These are phyloP conservation scores for Pycnomerus fuliginosus DNA, from an alignment of 2,888 invertebrate genomes.

Conservation along the genomic window DNA sequence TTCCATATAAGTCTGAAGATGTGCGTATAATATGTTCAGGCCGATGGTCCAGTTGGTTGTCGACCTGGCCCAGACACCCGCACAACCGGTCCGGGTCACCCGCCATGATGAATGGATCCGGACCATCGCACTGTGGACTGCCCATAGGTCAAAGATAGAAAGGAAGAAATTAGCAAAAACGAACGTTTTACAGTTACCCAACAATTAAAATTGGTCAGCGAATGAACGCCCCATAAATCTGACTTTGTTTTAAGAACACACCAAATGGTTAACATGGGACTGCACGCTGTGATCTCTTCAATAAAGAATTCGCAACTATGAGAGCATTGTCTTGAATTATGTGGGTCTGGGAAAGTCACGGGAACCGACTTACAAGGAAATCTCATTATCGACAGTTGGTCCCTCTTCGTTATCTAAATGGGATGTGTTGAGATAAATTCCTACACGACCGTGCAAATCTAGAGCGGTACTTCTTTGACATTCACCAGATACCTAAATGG, in stretches of 20 bases:
- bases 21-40: no score
- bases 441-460: slow-evolving; percentile 4
- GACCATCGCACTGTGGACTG: no score
- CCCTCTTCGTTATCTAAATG: slow-evolving; percentile 5
- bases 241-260: no score
- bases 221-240: no score
- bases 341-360: slow-evolving; percentile 33
- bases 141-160: no score
- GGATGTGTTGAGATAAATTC: slow-evolving; percentile 2
- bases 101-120: slow-evolving; percentile 9
- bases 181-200: no score
- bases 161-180: no score
- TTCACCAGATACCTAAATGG: no score
- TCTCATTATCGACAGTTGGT: slow-evolving; percentile 29
- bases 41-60: slow-evolving; percentile 23
- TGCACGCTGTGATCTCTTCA: slow-evolving; percentile 12
- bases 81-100: slow-evolving; percentile 37
- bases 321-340: slow-evolving; percentile 33
- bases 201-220: no score
- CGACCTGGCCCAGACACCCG: slow-evolving; percentile 37
- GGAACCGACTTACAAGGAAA: slow-evolving; percentile 36
- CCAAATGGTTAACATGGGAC: no score
- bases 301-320: slow-evolving; percentile 16
- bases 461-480: slow-evolving; percentile 3
- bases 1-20: no score